Evolutionary conservation across 2,113 vertebrate genomes (phyloP).

Genomic region (Gavialis gangeticus): DNA sequence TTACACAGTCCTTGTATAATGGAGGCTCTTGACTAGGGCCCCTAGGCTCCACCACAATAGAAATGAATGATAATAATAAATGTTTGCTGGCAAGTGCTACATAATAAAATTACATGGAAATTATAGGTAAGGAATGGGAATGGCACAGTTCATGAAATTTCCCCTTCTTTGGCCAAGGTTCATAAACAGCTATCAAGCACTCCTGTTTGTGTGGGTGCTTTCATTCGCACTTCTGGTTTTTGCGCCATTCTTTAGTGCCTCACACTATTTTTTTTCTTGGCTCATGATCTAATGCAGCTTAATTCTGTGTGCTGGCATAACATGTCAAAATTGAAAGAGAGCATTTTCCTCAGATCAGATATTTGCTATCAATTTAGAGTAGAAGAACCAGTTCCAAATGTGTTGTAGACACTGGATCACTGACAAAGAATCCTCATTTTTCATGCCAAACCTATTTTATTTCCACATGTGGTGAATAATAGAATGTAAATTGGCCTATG

Average conservation of each 20-base stretch:
- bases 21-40: neutral
- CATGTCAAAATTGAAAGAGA: slow-evolving; percentile 8
- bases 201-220: neutral
- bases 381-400: slow-evolving; percentile 51
- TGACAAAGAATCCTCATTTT: slow-evolving; percentile 65
- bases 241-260: neutral
- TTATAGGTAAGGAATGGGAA: neutral
- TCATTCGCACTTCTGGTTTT: neutral
- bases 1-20: neutral
- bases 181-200: neutral
- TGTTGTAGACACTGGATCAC: slow-evolving; percentile 5
- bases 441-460: slow-evolving; percentile 67
- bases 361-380: slow-evolving; percentile 47
- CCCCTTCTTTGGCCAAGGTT: neutral
- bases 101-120: neutral
- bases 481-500: slow-evolving; percentile 61
- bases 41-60: neutral
- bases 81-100: neutral
- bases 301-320: slow-evolving; percentile 12
- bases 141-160: neutral
- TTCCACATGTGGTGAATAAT: slow-evolving; percentile 64
- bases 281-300: slow-evolving; percentile 9
- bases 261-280: neutral
- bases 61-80: neutral
- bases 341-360: slow-evolving; percentile 46